Conservation (phyloP, 1,140 invertebrate genomes). For the Rhopalosiphum maidis region DNA sequence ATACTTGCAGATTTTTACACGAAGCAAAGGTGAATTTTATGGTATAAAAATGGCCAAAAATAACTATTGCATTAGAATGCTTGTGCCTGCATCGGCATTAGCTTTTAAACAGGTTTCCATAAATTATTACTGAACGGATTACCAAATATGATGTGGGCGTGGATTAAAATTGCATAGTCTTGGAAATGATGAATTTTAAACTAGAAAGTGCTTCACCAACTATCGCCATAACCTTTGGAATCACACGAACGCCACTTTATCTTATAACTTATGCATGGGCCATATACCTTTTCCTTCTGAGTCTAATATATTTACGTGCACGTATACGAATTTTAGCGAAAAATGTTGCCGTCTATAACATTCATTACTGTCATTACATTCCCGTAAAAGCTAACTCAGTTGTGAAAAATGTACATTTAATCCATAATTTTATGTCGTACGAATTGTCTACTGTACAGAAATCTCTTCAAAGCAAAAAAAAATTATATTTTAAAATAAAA, state of each 20-base stretch:
- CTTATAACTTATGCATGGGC: constrained; percentile 28
- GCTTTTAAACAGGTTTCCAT: background rate
- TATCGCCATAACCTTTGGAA: background rate
- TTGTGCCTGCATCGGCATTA: too few relatives aligned
- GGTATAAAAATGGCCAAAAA: background rate
- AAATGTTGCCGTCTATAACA: background rate
- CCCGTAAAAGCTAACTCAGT: background rate
- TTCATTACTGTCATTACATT: background rate
- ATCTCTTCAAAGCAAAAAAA: background rate
- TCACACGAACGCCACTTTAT: constrained; percentile 18
- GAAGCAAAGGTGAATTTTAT: background rate
- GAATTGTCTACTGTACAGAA: background rate
- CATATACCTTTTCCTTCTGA: background rate
- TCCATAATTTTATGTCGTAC: background rate
- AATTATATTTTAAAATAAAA: background rate
- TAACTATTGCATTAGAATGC: background rate
- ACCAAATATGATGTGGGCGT: background rate
- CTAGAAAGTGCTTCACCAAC: background rate
- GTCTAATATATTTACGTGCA: background rate
- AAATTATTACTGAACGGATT: background rate
- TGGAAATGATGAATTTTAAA: constrained; percentile 41
- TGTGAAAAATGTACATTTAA: background rate
- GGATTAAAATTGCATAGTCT: constrained; percentile 16
- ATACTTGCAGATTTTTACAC: background rate
- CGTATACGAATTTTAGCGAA: background rate